These are phyloP conservation scores for Candidula unifasciata DNA, from an alignment of 2,888 invertebrate genomes.

Conservation along the genomic window DNA sequence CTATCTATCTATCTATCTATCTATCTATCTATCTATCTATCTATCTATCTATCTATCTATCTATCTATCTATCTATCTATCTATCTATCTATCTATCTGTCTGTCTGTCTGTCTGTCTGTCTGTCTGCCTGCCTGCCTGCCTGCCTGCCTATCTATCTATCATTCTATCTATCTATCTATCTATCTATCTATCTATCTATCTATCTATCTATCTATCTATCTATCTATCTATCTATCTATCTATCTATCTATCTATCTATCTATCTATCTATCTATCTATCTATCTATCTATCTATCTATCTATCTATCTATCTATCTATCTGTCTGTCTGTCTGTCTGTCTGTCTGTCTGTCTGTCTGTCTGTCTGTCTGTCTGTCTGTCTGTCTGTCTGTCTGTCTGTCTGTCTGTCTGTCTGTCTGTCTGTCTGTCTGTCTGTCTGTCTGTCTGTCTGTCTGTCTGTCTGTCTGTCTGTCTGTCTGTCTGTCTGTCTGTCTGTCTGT, in stretches of 20 bases:
- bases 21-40: no score
- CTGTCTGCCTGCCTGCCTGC: no score
- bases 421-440: conserved; percentile 23
- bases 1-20: no score
- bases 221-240: neutral
- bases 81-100: no score
- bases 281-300: conserved; percentile 32
- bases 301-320: conserved; percentile 31
- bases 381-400: conserved; percentile 29
- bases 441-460: neutral
- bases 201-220: no score
- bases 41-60: no score
- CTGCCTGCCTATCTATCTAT: neutral
- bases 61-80: no score
- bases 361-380: neutral
- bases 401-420: conserved; percentile 27
- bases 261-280: neutral
- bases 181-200: conserved; percentile 22
- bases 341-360: conserved; percentile 32
- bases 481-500: neutral
- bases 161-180: neutral
- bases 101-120: no score
- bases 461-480: neutral
- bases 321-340: conserved; percentile 33
- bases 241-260: neutral